Base-by-base conservation (phyloP, 2,113 vertebrate genomes). In the Corythornis cristatus region DNA sequence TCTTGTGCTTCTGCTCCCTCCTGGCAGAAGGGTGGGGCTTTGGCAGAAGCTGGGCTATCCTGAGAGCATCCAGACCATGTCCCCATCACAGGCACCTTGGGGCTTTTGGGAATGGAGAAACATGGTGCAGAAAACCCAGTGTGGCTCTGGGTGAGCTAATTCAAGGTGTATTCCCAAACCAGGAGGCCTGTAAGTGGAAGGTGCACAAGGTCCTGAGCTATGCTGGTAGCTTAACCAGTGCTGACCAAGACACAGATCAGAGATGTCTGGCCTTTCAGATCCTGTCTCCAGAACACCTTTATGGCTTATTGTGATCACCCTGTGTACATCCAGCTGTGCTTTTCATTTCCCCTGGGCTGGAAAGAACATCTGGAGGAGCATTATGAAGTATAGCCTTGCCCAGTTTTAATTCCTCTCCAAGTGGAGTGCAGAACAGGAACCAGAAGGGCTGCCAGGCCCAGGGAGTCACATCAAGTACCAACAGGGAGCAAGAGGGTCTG, bases 111-210 rank as follows among this genome's bases (percentile, higher is more conserved):
- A 19, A 12, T 68, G 62, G 28, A 74, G 62, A 58, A 58, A 45
- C 15, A 8, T 0, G 1, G 51, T 31, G 51, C 14, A 23, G 51
- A 46, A 80, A 68, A 68, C 8, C 28, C 3, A 1, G 5, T 18
- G 17, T 87, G 84, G 65, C 29, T 68, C 29, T 43, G 22, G 23
- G 5, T n/a, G 15, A 79, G 19, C 28, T 60, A 40, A 9, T 5
- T 33, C 48, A 80, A 58, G 48, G 61, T 15, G 12, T 11, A 33
- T 28, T 43, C 37, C 68, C 51, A 80, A n/a, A 29, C 12, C 51
- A 54, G 51, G 11, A 53, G 31, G 37, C 42, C 17, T 20, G 33
- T 23, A 83, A n/a, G 28, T 53, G n/a, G 71, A 40, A 53, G 5
- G 6, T 6, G 4, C 7, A 13, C 40, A 23, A 61, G 51, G 15